phyloP scores from a whole-genome alignment of 1,140 invertebrate genomes.

The Mercenaria mercenaria region DNA sequence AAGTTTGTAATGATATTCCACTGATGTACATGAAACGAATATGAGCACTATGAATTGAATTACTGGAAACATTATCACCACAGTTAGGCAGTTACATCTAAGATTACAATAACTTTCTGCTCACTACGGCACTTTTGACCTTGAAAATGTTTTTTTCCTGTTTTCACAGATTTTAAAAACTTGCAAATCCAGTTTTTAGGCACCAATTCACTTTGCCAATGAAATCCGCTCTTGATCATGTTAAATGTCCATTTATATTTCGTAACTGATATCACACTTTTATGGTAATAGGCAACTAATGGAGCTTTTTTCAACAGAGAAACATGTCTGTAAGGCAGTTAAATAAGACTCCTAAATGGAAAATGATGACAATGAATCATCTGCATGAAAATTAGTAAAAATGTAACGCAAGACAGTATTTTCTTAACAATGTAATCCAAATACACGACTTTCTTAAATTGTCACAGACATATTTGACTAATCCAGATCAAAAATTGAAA shows the following conservation, averaged over 20 bases:
- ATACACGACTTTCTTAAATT: too few relatives aligned
- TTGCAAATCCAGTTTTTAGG: background rate
- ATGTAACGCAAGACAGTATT: too few relatives aligned
- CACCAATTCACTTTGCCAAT: background rate
- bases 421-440: too few relatives aligned
- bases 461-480: too few relatives aligned
- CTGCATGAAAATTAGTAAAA: background rate
- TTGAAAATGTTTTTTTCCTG: background rate
- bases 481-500: too few relatives aligned
- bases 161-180: background rate
- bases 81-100: background rate
- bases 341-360: background rate
- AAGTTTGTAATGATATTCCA: too few relatives aligned
- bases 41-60: too few relatives aligned
- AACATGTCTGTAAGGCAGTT: background rate
- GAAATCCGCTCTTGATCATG: background rate
- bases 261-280: background rate
- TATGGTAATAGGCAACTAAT: background rate
- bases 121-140: slow-evolving; percentile 8
- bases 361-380: background rate
- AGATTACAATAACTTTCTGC: slow-evolving; percentile 27
- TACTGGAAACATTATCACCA: too few relatives aligned
- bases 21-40: too few relatives aligned
- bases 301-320: background rate
- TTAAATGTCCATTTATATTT: background rate